Percentiles rank a stretch among this genome's conserved stretches.
Evolutionary conservation across 2,888 invertebrate species (phyloP).

Genomic region (Eupithecia vulgata): DNA sequence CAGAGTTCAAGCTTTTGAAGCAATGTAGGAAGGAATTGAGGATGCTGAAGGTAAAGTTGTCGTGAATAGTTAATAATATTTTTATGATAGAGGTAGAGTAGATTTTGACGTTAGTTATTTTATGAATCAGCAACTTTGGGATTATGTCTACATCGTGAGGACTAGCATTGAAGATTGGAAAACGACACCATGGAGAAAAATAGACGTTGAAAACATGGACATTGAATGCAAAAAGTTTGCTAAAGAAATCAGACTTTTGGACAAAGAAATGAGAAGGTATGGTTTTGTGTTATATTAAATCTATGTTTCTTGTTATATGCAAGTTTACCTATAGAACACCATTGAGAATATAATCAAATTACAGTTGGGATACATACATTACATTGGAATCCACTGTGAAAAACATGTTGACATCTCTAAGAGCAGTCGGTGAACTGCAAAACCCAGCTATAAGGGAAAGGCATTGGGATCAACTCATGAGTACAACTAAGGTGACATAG

Average conservation of each 20-base stretch:
- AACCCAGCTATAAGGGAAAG: constrained; percentile 98
- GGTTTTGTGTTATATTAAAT: background rate
- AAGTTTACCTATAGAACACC: background rate
- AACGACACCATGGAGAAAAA: constrained; percentile 97
- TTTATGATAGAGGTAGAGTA: background rate
- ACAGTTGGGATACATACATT: constrained; percentile 94
- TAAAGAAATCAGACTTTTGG: constrained; percentile 94
- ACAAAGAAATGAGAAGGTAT: constrained; percentile 95
- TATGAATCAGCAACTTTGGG: constrained; percentile 93
- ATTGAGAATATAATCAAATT: constrained; percentile 36
- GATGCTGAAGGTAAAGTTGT: constrained; percentile 88
- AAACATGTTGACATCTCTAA: constrained; percentile 97
- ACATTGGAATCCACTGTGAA: constrained; percentile 96
- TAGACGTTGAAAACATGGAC: constrained; percentile 99
- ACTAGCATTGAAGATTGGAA: constrained; percentile 98
- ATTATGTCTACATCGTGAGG: constrained; percentile 94
- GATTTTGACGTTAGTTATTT: constrained; percentile 5
- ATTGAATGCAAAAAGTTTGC: constrained; percentile 99
- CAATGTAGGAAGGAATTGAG: constrained; percentile 95
- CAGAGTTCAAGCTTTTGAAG: constrained; percentile 96
- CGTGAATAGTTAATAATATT: background rate
- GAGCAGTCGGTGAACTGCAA: constrained; percentile 97
- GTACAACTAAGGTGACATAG: constrained; percentile 92
- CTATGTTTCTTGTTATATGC: background rate
- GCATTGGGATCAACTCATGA: constrained; percentile 98